Conservation (phyloP, 92 coral and sea anemone genomes). For the Phenganax subtilis region DNA sequence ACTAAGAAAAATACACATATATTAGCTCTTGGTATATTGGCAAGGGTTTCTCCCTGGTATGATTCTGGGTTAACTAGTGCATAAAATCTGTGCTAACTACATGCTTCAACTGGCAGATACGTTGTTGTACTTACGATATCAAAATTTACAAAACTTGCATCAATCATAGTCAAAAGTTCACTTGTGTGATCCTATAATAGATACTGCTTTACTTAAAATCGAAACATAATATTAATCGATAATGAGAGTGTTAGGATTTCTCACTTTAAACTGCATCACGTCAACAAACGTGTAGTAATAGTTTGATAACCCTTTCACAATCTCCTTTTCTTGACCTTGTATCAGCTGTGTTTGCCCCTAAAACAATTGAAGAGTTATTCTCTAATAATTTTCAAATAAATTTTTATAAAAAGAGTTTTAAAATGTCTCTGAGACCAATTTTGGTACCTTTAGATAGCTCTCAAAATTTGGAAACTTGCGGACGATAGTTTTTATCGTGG, state of each 20-base stretch:
- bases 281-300: conserved; percentile 97
- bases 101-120: no score
- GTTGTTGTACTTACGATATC: conserved; percentile 75
- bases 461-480: conserved; percentile 86
- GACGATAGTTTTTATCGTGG: conserved; percentile 81
- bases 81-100: no score
- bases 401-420: neutral
- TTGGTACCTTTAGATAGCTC: conserved; percentile 61
- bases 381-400: neutral
- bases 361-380: neutral
- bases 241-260: neutral
- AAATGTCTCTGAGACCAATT: neutral
- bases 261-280: conserved; percentile 95
- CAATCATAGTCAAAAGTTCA: conserved; percentile 85
- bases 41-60: neutral
- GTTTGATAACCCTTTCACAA: conserved; percentile 91
- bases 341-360: conserved; percentile 72
- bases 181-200: conserved; percentile 76
- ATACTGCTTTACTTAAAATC: neutral
- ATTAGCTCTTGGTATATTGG: neutral
- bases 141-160: conserved; percentile 98
- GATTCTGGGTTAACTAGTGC: neutral
- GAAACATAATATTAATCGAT: neutral
- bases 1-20: conserved; percentile 29
- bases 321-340: conserved; percentile 88